These are phyloP conservation scores for Bellardia pandia DNA, from an alignment of 2,888 invertebrate genomes.

Conservation along the genomic window DNA sequence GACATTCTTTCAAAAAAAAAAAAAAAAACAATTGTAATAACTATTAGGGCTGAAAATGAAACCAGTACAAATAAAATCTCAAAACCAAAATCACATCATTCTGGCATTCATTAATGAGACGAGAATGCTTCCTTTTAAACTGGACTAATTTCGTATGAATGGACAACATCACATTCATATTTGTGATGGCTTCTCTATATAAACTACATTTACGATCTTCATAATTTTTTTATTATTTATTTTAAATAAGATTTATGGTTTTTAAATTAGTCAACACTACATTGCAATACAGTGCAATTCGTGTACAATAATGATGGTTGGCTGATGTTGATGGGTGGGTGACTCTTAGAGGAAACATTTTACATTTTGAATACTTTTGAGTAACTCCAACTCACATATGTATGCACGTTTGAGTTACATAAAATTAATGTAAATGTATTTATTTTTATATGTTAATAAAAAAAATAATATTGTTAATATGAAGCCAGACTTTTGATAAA, in stretches of 20 bases:
- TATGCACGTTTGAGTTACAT: not conserved
- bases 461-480: slow-evolving; percentile 6
- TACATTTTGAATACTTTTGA: not conserved
- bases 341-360: slow-evolving; percentile 38
- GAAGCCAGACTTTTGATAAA: slow-evolving; percentile 44
- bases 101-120: slow-evolving; percentile 34
- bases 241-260: slow-evolving; percentile 71
- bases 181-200: slow-evolving; percentile 21
- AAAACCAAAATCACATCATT: slow-evolving; percentile 48
- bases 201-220: slow-evolving; percentile 3
- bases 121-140: slow-evolving; percentile 32
- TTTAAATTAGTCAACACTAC: slow-evolving; percentile 66
- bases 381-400: too few relatives aligned
- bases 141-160: slow-evolving; percentile 52
- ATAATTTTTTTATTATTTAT: not conserved
- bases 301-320: slow-evolving; percentile 43
- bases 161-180: not conserved
- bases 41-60: not conserved
- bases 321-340: slow-evolving; percentile 51
- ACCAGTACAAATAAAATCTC: not conserved
- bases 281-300: not conserved
- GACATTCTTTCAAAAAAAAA: not conserved
- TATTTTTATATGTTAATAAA: not conserved
- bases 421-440: not conserved
- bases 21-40: not conserved